phyloP scores from a whole-genome alignment of 2,888 invertebrate species.

The Microctonus hyperodae region DNA sequence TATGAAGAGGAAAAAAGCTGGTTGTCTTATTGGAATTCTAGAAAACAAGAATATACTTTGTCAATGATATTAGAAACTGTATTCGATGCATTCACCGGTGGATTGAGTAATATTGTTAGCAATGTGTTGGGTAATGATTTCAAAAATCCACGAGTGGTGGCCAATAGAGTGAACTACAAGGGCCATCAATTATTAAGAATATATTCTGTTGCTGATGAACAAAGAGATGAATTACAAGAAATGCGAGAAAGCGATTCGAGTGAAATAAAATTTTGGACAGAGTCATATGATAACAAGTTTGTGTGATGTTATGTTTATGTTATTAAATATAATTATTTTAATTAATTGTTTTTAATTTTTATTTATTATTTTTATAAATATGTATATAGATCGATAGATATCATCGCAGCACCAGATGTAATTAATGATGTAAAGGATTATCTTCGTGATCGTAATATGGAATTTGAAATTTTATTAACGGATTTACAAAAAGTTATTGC shows the following conservation, averaged over 20 bases:
- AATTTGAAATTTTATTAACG: conserved; percentile 73
- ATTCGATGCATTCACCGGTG: conserved; percentile 47
- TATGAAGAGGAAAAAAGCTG: conserved; percentile 27
- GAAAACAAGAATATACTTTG: conserved; percentile 47
- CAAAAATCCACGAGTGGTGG: conserved; percentile 39
- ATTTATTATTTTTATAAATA: neutral
- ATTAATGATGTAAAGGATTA: conserved; percentile 68
- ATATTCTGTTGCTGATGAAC: conserved; percentile 61
- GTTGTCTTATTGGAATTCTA: conserved; percentile 30
- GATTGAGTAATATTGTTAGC: conserved; percentile 49
- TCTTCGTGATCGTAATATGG: conserved; percentile 70
- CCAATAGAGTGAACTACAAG: conserved; percentile 63
- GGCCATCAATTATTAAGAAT: conserved; percentile 68
- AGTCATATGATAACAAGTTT: conserved; percentile 64
- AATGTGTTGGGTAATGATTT: conserved; percentile 51
- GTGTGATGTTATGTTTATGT: no score
- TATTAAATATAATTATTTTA: no score
- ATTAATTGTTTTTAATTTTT: neutral
- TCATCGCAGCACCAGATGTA: conserved; percentile 76
- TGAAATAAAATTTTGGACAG: conserved; percentile 69
- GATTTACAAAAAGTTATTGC: conserved; percentile 76
- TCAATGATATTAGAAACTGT: conserved; percentile 50
- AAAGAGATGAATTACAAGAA: conserved; percentile 63
- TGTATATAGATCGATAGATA: conserved; percentile 69
- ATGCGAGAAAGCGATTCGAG: conserved; percentile 64